Conservation (phyloP, 2,113 vertebrate species). For the Silurus asotus region DNA sequence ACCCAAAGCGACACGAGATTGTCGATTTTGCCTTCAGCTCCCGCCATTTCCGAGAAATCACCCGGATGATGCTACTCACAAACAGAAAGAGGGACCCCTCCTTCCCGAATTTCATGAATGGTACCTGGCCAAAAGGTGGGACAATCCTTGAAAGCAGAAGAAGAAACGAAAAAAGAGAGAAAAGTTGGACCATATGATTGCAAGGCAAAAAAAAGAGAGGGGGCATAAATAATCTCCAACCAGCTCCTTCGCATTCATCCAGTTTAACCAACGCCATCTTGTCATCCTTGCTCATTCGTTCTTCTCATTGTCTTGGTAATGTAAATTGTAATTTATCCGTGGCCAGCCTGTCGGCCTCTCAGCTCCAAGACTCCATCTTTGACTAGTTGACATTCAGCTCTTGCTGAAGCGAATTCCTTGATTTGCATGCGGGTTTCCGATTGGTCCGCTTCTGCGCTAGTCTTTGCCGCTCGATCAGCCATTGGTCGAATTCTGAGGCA, state of each 20-base stretch:
- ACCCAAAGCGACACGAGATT: slow-evolving; percentile 43
- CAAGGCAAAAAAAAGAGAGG: slow-evolving; percentile 29
- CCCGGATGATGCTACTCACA: slow-evolving; percentile 72
- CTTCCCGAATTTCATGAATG: slow-evolving; percentile 64
- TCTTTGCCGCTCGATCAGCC: slow-evolving; percentile 66
- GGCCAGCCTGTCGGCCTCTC: slow-evolving; percentile 82
- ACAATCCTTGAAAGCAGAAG: slow-evolving; percentile 65
- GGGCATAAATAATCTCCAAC: slow-evolving; percentile 49
- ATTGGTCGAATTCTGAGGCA: slow-evolving; percentile 74
- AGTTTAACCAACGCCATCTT: slow-evolving; percentile 44
- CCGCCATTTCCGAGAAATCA: slow-evolving; percentile 70
- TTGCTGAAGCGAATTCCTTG: slow-evolving; percentile 81
- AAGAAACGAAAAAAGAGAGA: slow-evolving; percentile 55
- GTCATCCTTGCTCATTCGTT: slow-evolving; percentile 37
- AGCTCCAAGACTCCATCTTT: slow-evolving; percentile 91
- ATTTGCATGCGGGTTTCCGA: slow-evolving; percentile 80
- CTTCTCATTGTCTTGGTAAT: slow-evolving; percentile 46
- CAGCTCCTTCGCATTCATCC: slow-evolving; percentile 36
- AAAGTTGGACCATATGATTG: slow-evolving; percentile 60
- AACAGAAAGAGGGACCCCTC: slow-evolving; percentile 49
- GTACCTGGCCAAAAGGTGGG: slow-evolving; percentile 74
- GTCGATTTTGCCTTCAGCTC: slow-evolving; percentile 63
- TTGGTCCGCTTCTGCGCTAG: slow-evolving; percentile 80
- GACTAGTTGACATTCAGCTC: slow-evolving; percentile 95
- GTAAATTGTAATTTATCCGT: slow-evolving; percentile 66